A percentile compares a stretch with the other conserved stretches of the same genome.
Conservation (phyloP, 1,140 invertebrate genomes). For the Aleiodes sp. region DNA sequence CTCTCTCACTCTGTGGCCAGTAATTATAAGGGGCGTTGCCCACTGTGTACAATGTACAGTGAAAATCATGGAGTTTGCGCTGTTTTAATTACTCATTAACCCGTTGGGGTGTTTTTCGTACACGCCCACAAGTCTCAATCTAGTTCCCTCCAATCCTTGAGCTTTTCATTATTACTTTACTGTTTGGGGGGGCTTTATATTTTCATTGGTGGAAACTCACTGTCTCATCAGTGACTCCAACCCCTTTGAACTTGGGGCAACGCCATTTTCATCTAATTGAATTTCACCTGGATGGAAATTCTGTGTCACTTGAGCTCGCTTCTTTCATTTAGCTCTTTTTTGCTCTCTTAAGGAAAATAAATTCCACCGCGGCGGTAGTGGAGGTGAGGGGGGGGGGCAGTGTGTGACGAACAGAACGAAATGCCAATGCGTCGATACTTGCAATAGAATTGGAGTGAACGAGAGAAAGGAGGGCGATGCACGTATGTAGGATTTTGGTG, state of each 20-base stretch:
- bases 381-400: neutral
- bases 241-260: neutral
- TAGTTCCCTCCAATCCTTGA: conserved; percentile 32
- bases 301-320: conserved; percentile 19
- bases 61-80: conserved; percentile 46
- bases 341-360: neutral
- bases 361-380: neutral
- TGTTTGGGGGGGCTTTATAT: neutral
- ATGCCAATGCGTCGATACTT: conserved; percentile 30
- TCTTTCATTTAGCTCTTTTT: neutral
- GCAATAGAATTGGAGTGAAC: conserved; percentile 5
- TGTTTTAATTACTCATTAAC: conserved; percentile 57
- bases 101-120: conserved; percentile 41
- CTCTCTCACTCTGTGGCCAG: conserved; percentile 13
- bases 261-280: conserved; percentile 26
- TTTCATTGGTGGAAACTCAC: conserved; percentile 13
- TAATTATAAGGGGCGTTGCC: conserved; percentile 54
- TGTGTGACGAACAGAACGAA: conserved; percentile 17
- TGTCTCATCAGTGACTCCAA: neutral
- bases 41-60: conserved; percentile 30
- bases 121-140: conserved; percentile 39
- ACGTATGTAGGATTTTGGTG: neutral
- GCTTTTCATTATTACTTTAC: conserved; percentile 8
- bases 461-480: conserved; percentile 2
- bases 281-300: conserved; percentile 22